phyloP scores from a whole-genome alignment of 2,113 vertebrate species.

The Archilochus colubris region DNA sequence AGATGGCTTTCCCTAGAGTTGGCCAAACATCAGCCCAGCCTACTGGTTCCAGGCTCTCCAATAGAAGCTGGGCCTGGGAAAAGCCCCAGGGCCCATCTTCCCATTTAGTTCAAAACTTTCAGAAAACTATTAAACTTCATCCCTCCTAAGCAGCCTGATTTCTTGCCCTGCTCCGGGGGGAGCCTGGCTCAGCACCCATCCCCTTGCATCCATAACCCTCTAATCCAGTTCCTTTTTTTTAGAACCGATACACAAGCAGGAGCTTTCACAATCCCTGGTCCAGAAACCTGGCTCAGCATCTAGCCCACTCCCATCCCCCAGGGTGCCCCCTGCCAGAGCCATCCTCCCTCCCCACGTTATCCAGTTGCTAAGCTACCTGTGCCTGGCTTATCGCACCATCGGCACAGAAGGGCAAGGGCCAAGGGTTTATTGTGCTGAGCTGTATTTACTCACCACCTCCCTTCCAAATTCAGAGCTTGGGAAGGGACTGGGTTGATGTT shows the following conservation, averaged over 20 bases:
- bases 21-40: not conserved
- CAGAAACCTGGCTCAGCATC: not conserved
- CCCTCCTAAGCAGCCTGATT: not conserved
- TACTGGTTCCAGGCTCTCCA: not conserved
- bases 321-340: not conserved
- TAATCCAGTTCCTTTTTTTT: too few relatives aligned
- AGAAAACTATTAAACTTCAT: not conserved
- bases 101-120: not conserved
- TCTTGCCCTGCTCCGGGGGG: not conserved
- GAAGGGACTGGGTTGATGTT: not conserved
- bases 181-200: not conserved
- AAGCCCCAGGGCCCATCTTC: not conserved
- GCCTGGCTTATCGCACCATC: constrained; percentile 17
- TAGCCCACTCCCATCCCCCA: not conserved
- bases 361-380: constrained; percentile 64
- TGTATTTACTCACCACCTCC: not conserved
- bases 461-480: not conserved
- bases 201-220: not conserved
- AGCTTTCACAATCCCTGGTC: not conserved
- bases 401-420: constrained; percentile 7
- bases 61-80: not conserved
- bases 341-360: not conserved
- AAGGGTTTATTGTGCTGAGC: constrained; percentile 21
- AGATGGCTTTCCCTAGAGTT: rapidly evolving
- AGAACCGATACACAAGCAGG: rapidly evolving